These are phyloP conservation scores for Lepisosteus oculatus DNA, from an alignment of 2,113 vertebrate species.

Conservation along the genomic window DNA sequence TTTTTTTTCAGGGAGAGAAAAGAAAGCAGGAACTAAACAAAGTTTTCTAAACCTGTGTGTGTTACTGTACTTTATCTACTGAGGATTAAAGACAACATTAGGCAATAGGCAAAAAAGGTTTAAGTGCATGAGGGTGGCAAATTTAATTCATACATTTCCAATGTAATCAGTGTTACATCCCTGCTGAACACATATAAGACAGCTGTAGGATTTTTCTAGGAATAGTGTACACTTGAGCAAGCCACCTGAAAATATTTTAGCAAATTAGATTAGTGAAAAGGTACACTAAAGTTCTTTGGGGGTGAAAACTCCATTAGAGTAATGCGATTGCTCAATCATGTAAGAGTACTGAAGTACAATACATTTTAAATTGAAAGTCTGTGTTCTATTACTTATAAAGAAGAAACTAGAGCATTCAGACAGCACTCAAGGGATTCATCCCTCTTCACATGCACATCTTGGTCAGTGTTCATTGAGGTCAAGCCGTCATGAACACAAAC, in stretches of 20 bases:
- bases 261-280: too few relatives aligned
- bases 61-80: too few relatives aligned
- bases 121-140: too few relatives aligned
- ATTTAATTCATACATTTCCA: too few relatives aligned
- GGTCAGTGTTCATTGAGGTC: neutral
- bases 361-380: neutral
- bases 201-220: too few relatives aligned
- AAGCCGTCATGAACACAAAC: neutral
- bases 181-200: too few relatives aligned
- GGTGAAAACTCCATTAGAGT: neutral
- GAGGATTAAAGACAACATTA: neutral
- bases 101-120: neutral
- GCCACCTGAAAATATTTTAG: too few relatives aligned
- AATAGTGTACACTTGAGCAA: too few relatives aligned
- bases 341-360: neutral
- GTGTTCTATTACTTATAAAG: constrained; percentile 2
- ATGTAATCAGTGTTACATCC: too few relatives aligned
- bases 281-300: too few relatives aligned
- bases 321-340: neutral
- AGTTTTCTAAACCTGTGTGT: neutral
- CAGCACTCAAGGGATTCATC: neutral
- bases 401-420: neutral
- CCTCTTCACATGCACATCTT: neutral
- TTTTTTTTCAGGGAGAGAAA: too few relatives aligned
- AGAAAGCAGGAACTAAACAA: neutral